A percentile compares a stretch with the other conserved stretches of the same genome.
Conservation (phyloP, 2,113 vertebrate genomes). For the Geococcyx californianus region DNA sequence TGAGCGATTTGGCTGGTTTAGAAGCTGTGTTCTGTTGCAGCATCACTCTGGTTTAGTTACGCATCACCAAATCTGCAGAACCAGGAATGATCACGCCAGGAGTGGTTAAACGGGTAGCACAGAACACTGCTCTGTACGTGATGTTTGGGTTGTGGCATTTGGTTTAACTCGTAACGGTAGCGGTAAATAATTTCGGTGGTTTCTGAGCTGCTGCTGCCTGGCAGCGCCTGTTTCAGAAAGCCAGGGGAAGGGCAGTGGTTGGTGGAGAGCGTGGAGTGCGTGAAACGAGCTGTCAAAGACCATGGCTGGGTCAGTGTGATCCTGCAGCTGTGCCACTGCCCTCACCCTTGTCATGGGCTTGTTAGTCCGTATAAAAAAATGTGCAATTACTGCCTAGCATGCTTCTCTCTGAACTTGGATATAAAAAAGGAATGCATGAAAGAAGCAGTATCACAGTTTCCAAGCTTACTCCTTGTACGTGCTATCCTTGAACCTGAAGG, state of each 20-base stretch:
- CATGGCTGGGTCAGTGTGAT: fast-evolving
- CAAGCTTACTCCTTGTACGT: fast-evolving
- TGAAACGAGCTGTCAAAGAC: neutral
- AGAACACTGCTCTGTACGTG: neutral
- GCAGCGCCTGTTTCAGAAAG: neutral
- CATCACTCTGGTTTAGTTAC: neutral
- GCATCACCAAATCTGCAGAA: neutral
- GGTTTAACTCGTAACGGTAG: neutral
- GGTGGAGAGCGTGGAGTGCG: neutral
- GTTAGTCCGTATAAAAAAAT: neutral
- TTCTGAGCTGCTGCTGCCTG: neutral
- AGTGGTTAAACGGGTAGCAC: neutral
- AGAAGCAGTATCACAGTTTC: neutral
- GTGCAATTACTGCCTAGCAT: neutral
- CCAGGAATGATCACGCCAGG: neutral
- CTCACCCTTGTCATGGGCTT: neutral
- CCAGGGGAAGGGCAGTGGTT: neutral
- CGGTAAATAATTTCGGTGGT: neutral
- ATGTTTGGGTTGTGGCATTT: neutral
- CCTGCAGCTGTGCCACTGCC: neutral
- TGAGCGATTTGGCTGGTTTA: neutral
- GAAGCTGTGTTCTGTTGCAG: neutral
- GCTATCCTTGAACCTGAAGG: neutral
- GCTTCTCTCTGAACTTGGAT: neutral
- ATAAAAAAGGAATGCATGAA: neutral